Evolutionary conservation across 1,140 invertebrate genomes (phyloP), one percentile per base, ranked within the genome.

Genomic region (Cyrtorhinus lividipennis): DNA sequence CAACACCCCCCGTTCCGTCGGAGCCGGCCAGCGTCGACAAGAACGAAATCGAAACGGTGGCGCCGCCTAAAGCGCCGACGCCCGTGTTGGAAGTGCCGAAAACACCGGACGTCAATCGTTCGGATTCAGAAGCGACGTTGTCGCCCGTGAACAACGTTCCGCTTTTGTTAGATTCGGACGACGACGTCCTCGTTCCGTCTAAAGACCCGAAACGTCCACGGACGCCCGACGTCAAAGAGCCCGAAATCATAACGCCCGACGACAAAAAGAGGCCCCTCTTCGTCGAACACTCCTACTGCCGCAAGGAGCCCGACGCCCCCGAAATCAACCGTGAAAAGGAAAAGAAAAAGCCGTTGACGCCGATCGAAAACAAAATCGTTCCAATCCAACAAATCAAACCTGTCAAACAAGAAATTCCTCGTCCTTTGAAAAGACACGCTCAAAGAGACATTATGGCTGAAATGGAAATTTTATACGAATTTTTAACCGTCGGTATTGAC

Each of bases 401-500:
- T n/a, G 48, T 53, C 48, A 30, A 18, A 56, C 23, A 45, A 20
- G 44, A 64, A 57, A 25, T 24, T 22, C 61, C 45, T 2, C 61
- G 59, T 56, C 26, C 59, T 24, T 20, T 26, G 23, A 63, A 38
- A 53, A 15, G 27, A 26, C 25, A 62, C 25, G 25, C 44, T 0
- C 76, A 82, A 63, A 76, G 88, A 44, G 83, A 85, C 71, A 74
- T 87, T 10, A 80, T 85, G 71, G 79, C 79, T 2, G 88, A 93
- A 73, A 86, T 90, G 83, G 79, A 81, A 46, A 79, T 91, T 62
- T 75, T 92, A 61, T 93, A 89, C 73, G 86, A 90, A 70, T 94
- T 93, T 73, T 78, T 94, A 22, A 89, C 86, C 0, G 82, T 84
- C 62, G 90, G 93, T 18, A 88, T 98, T 68, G 93, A 97, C 72